Percentiles rank a stretch among this genome's conserved stretches.
phyloP scores from a whole-genome alignment of 2,797 vertebrate species.

The Propithecus perrieri region DNA sequence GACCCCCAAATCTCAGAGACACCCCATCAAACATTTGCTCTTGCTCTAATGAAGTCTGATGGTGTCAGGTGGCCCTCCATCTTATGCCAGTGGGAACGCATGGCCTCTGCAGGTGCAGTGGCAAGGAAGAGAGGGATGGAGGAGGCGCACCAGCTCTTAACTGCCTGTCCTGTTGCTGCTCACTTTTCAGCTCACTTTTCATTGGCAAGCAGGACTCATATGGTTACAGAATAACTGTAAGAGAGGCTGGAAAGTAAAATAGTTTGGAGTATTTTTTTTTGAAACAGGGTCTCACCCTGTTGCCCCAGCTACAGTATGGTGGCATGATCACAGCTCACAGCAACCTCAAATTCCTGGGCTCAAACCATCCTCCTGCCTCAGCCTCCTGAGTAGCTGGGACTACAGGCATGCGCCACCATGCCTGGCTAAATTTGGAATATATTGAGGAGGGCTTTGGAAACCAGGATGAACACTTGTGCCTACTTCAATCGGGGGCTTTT shows the following conservation, averaged over 20 bases:
- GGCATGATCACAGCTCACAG: no score
- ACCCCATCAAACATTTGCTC: not conserved
- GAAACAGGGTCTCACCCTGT: no score
- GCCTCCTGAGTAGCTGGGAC: no score
- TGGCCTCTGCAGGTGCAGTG: no score
- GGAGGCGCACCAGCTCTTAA: not conserved
- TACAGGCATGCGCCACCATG: no score
- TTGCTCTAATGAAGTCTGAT: not conserved
- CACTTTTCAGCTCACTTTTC: not conserved
- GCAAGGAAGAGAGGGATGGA: fast-evolving
- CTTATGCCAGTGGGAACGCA: no score
- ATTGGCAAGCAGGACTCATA: no score
- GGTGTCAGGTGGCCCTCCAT: not conserved
- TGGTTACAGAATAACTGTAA: not conserved
- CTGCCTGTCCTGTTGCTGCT: not conserved
- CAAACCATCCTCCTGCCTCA: no score
- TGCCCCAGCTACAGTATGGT: no score
- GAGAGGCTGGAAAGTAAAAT: not conserved
- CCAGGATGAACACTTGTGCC: not conserved
- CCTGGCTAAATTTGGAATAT: not conserved
- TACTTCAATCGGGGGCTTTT: not conserved
- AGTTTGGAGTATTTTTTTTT: not conserved
- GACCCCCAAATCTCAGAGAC: not conserved
- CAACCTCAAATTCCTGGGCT: no score
- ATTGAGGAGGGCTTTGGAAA: not conserved